Conservation (phyloP, 2,797 vertebrate species). For the Clarias pachynema region DNA sequence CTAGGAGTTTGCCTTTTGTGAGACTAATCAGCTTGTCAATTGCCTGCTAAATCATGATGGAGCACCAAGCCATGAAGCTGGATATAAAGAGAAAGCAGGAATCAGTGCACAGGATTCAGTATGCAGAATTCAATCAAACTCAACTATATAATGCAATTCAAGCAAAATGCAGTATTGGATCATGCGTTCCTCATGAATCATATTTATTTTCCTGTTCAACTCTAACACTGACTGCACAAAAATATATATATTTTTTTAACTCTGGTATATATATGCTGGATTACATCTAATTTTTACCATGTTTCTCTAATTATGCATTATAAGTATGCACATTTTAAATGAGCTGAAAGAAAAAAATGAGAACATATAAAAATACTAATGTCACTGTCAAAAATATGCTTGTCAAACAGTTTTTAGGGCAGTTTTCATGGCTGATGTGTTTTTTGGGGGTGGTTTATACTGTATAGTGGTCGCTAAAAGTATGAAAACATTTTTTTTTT, state of each 20-base stretch:
- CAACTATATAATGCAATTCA: constrained; percentile 30
- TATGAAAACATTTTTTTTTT: no score
- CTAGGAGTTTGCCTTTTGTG: constrained; percentile 59
- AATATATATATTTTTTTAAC: background rate
- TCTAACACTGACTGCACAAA: background rate
- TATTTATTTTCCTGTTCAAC: constrained; percentile 5
- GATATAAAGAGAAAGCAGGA: constrained; percentile 40
- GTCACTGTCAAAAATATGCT: background rate
- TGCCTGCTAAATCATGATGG: constrained; percentile 62
- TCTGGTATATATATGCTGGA: background rate
- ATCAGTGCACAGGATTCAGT: constrained; percentile 25
- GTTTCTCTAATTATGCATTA: background rate
- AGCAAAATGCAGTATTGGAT: background rate
- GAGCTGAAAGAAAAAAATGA: background rate
- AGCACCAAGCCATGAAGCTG: constrained; percentile 54
- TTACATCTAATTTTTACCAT: background rate
- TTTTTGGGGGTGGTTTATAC: no score
- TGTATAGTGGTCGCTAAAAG: no score
- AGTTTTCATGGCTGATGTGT: background rate
- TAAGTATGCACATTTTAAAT: background rate
- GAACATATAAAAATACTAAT: background rate
- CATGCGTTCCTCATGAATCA: background rate
- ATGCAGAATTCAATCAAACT: constrained; percentile 28
- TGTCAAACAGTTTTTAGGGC: background rate
- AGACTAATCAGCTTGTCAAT: constrained; percentile 63